Conservation (phyloP, 1,140 invertebrate genomes). For the Drosophila equinoxialis region DNA sequence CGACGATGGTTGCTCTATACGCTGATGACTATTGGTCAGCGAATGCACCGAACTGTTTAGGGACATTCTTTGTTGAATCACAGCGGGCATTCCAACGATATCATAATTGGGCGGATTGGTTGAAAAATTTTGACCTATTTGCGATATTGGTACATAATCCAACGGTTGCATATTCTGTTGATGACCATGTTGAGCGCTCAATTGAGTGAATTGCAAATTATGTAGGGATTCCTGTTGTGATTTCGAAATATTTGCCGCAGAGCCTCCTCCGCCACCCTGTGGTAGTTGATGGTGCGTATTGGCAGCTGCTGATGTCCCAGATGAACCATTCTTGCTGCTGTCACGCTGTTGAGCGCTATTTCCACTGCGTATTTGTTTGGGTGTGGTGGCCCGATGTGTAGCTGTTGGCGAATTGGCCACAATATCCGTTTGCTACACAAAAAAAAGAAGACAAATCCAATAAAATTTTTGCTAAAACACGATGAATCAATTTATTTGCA, state of each 20-base stretch:
- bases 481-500: background rate
- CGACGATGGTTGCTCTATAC: conserved; percentile 83
- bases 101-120: conserved; percentile 84
- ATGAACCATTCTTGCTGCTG: conserved; percentile 52
- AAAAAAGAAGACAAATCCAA: background rate
- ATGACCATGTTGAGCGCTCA: conserved; percentile 76
- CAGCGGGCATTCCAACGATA: conserved; percentile 84
- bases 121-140: conserved; percentile 83
- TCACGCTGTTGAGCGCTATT: conserved; percentile 78
- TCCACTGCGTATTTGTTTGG: conserved; percentile 71
- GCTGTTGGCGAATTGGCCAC: conserved; percentile 56
- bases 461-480: too few species aligned
- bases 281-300: conserved; percentile 83
- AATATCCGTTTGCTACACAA: conserved; percentile 53
- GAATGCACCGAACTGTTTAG: conserved; percentile 82
- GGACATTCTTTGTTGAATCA: conserved; percentile 86
- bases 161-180: conserved; percentile 83
- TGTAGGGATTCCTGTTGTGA: conserved; percentile 69
- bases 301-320: conserved; percentile 52
- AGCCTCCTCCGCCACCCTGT: conserved; percentile 49
- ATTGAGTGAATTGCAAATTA: conserved; percentile 69
- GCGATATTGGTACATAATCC: conserved; percentile 81
- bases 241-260: conserved; percentile 67
- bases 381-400: conserved; percentile 70
- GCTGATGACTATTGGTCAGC: conserved; percentile 83